These are phyloP conservation scores for Phalacrocorax aristotelis DNA, from an alignment of 2,113 vertebrate genomes.

Conservation along the genomic window DNA sequence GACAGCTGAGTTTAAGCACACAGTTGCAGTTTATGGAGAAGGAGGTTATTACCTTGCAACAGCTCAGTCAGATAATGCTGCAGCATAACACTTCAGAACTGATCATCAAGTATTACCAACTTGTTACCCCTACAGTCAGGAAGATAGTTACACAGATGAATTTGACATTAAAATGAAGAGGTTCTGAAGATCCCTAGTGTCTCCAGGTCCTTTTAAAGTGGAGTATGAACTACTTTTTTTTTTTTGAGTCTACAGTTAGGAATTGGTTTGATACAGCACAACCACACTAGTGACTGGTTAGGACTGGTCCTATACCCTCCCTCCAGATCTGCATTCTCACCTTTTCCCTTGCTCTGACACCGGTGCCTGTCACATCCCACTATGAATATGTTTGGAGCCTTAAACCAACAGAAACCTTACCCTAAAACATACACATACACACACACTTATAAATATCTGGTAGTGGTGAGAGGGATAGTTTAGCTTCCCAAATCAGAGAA, in stretches of 20 bases:
- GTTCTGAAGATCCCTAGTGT: neutral
- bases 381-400: neutral
- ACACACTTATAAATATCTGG: fast-evolving
- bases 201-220: neutral
- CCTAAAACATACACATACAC: neutral
- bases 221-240: neutral
- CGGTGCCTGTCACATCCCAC: neutral
- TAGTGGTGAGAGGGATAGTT: neutral
- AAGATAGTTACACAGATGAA: neutral
- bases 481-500: neutral
- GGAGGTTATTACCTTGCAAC: neutral
- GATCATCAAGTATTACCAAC: neutral
- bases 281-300: neutral
- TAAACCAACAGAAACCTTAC: neutral
- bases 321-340: neutral
- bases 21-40: neutral
- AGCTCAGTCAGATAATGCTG: neutral
- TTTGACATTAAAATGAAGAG: neutral
- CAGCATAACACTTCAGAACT: neutral
- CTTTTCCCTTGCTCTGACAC: neutral
- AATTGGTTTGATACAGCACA: neutral
- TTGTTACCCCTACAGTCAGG: neutral
- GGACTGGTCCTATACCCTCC: neutral
- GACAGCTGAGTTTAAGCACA: neutral
- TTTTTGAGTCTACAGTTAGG: neutral